These are phyloP conservation scores for Adineta ricciae DNA, from an alignment of 2,888 invertebrate species.

Conservation along the genomic window DNA sequence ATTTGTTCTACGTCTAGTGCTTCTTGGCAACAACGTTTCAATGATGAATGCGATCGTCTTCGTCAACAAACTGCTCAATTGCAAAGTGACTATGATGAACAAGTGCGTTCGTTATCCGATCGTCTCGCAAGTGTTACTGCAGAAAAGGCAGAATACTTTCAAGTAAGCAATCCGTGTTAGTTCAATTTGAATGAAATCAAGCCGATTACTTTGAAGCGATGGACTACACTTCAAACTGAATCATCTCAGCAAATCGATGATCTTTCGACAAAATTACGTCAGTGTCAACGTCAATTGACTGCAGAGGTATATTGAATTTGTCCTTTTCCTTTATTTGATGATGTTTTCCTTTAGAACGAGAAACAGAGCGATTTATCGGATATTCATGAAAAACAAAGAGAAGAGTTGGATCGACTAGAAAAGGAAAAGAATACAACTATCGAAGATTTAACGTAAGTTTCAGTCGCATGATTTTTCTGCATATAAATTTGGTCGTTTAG, in stretches of 20 bases:
- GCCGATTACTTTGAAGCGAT: not conserved
- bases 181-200: not conserved
- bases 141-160: not conserved
- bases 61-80: not conserved
- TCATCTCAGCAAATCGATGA: not conserved
- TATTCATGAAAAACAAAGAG: not conserved
- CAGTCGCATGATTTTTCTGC: too few species aligned
- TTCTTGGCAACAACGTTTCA: not conserved
- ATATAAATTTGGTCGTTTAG: slow-evolving; percentile 29
- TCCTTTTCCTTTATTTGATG: not conserved
- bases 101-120: not conserved
- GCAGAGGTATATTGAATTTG: not conserved
- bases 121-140: not conserved
- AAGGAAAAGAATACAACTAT: slow-evolving; percentile 10
- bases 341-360: not conserved
- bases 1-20: not conserved
- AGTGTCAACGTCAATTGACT: slow-evolving; percentile 38
- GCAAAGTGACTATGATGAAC: not conserved
- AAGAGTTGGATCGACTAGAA: not conserved
- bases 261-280: slow-evolving; percentile 39
- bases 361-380: not conserved
- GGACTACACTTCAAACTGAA: not conserved
- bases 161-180: not conserved
- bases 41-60: slow-evolving; percentile 2
- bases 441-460: not conserved